phyloP scores from a whole-genome alignment of 1,140 invertebrate species.

The Drosophila tropicalis region DNA sequence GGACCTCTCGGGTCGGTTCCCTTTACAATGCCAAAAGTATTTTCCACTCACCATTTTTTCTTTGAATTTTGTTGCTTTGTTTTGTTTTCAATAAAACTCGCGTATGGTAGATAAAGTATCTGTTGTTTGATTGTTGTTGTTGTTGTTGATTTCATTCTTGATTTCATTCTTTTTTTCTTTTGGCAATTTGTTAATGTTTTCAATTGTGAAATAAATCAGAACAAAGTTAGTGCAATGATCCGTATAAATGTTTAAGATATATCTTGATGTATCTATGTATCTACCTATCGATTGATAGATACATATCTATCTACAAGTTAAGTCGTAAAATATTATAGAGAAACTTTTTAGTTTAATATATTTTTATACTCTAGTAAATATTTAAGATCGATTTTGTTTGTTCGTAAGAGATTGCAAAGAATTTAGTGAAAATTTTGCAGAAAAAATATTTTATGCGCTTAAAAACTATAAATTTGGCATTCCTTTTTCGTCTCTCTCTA shows the following conservation, averaged over 20 bases:
- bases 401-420: no score
- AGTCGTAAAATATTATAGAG: no score
- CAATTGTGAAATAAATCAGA: background rate
- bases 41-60: background rate
- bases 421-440: no score
- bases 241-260: background rate
- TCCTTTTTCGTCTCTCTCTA: background rate
- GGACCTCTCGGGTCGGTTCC: background rate
- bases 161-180: background rate
- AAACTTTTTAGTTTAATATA: no score
- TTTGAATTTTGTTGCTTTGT: background rate
- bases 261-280: no score
- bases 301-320: no score
- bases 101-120: background rate
- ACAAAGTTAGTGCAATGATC: background rate
- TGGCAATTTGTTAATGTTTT: slow-evolving; percentile 7
- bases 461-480: slow-evolving; percentile 1
- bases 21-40: slow-evolving; percentile 4
- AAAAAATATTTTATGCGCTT: no score
- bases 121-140: background rate
- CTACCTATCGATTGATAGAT: no score
- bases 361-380: no score
- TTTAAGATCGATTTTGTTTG: no score
- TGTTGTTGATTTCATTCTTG: background rate
- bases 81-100: background rate